Conservation (phyloP, 2,113 vertebrate species). For the Bubo bubo region DNA sequence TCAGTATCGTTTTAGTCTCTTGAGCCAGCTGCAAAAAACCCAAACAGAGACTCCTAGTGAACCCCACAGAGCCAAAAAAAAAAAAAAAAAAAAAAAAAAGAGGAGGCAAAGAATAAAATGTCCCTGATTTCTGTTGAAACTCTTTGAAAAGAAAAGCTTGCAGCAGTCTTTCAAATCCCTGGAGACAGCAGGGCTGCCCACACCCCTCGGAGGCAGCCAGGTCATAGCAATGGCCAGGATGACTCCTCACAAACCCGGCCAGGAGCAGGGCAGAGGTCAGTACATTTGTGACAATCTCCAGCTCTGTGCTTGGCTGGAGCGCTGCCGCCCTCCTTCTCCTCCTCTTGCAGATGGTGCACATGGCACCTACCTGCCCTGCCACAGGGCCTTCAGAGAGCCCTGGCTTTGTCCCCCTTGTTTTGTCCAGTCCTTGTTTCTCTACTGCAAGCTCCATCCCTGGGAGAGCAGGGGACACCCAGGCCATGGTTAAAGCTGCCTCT, state of each 20-base stretch:
- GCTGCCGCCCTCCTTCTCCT: background rate
- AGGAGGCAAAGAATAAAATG: background rate
- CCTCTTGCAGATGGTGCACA: background rate
- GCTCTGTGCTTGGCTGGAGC: background rate
- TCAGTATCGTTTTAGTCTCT: rapidly evolving
- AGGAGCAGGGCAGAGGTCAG: background rate
- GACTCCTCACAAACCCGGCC: rapidly evolving
- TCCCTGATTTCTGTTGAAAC: background rate
- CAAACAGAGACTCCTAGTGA: background rate
- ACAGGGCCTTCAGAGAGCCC: rapidly evolving
- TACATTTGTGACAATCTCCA: rapidly evolving
- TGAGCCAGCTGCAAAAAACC: background rate
- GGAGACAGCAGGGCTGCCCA: background rate
- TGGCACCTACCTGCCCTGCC: background rate
- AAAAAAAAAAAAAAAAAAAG: too few species aligned
- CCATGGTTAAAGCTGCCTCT: rapidly evolving
- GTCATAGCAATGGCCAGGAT: background rate
- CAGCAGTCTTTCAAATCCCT: background rate
- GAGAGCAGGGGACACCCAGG: background rate
- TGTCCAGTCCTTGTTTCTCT: background rate
- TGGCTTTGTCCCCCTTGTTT: background rate
- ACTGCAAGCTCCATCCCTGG: background rate
- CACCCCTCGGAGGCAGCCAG: background rate
- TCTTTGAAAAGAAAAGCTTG: background rate
- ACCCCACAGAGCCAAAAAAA: background rate